Conservation (phyloP, 2,113 vertebrate genomes). For the Myanophis thanlyinensis region DNA sequence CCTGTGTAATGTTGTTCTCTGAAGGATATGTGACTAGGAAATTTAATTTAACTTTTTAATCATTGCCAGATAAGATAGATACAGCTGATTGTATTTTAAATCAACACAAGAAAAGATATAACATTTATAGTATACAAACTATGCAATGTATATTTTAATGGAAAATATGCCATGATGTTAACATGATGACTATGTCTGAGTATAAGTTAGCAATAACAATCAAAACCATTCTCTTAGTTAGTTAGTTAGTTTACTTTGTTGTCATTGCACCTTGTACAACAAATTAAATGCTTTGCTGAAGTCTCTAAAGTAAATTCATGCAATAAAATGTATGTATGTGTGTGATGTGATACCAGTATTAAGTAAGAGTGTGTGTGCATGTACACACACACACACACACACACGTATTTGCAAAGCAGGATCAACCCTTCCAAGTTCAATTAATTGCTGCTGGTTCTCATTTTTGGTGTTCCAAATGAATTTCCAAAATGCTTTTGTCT, state of each 20-base stretch:
- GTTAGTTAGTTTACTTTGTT: too few species aligned
- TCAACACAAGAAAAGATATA: background rate
- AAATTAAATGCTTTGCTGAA: too few species aligned
- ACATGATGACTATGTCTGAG: background rate
- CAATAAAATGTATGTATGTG: background rate
- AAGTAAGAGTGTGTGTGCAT: background rate
- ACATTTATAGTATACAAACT: background rate
- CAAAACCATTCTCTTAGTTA: background rate
- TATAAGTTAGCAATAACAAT: background rate
- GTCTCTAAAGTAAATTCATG: background rate
- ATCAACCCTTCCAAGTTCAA: background rate
- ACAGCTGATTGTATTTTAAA: background rate
- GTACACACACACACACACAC: too few species aligned
- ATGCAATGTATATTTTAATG: background rate
- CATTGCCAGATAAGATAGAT: background rate
- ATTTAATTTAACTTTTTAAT: background rate
- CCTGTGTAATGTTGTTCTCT: background rate
- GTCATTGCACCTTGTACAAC: too few species aligned
- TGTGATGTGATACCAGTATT: background rate
- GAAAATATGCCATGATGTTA: background rate
- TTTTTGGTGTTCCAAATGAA: slow-evolving; percentile 29
- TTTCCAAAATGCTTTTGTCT: slow-evolving; percentile 47
- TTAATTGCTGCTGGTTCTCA: slow-evolving; percentile 18
- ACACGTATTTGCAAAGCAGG: slow-evolving; percentile 16
- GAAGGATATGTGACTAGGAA: background rate